These are phyloP conservation scores for Scaptomyza graminum DNA, from an alignment of 1,140 invertebrate species.

Conservation along the genomic window DNA sequence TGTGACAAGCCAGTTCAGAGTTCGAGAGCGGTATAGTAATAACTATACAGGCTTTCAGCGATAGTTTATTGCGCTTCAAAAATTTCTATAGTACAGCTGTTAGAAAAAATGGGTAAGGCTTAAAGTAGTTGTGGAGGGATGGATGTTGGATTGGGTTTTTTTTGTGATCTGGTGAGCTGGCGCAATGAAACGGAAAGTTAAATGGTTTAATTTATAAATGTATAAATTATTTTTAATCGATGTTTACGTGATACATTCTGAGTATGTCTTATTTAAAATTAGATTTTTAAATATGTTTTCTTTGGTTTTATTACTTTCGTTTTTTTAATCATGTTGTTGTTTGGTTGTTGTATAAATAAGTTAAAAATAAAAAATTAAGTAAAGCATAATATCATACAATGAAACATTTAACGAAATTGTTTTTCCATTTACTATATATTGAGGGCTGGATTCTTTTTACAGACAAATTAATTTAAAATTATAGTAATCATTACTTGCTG, in stretches of 20 bases:
- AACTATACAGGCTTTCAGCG: constrained; percentile 18
- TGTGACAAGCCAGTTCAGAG: constrained; percentile 21
- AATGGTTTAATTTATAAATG: constrained; percentile 50
- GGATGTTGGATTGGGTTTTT: constrained; percentile 14
- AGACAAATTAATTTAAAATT: constrained; percentile 65
- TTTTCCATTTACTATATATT: constrained; percentile 47
- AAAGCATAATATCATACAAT: constrained; percentile 82
- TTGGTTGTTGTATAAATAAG: constrained; percentile 72
- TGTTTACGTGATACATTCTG: constrained; percentile 37
- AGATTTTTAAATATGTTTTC: constrained; percentile 59
- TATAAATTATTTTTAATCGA: constrained; percentile 38
- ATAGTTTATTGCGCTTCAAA: constrained; percentile 29
- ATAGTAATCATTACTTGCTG: constrained; percentile 44
- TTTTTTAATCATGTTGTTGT: constrained; percentile 48
- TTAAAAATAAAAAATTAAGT: constrained; percentile 71
- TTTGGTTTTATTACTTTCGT: constrained; percentile 55
- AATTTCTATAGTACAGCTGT: constrained; percentile 66
- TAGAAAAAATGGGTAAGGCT: constrained; percentile 62
- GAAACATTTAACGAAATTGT: constrained; percentile 84
- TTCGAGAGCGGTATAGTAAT: constrained; percentile 26
- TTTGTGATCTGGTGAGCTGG: constrained; percentile 2
- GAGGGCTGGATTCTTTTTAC: constrained; percentile 62
- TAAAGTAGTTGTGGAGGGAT: constrained; percentile 51
- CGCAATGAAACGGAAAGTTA: constrained; percentile 49
- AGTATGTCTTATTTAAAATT: constrained; percentile 74